Conservation (phyloP, 64 coral and sea anemone genomes). For the Cladopsammia gracilis region DNA sequence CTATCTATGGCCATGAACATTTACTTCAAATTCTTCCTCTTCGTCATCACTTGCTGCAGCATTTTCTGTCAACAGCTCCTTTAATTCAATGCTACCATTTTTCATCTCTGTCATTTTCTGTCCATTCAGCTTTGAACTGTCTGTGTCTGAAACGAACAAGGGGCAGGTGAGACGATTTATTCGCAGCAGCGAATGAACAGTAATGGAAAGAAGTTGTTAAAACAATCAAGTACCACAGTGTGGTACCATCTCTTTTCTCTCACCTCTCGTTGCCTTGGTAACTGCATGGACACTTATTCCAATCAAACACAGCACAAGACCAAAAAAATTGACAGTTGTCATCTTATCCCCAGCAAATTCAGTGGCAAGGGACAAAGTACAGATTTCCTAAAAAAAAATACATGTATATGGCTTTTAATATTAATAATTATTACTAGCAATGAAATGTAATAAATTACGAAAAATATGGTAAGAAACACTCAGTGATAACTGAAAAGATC, state of each 20-base stretch:
- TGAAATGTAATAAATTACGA: too few species aligned
- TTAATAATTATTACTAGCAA: too few species aligned
- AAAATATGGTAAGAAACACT: too few species aligned
- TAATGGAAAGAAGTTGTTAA: too few species aligned
- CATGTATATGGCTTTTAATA: neutral
- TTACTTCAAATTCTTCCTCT: conserved; percentile 34
- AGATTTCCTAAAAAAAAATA: conserved; percentile 80
- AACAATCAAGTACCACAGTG: too few species aligned
- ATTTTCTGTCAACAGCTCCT: neutral
- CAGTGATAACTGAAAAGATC: too few species aligned
- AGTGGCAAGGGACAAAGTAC: conserved; percentile 87
- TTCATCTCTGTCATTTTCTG: neutral
- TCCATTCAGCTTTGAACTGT: neutral
- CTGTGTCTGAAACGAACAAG: conserved; percentile 6
- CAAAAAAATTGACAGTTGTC: conserved; percentile 89
- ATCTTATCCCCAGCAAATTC: conserved; percentile 95
- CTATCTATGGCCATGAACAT: neutral
- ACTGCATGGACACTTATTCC: conserved; percentile 92
- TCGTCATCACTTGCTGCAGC: conserved; percentile 18
- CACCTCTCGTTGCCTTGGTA: conserved; percentile 86
- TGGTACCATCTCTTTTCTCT: neutral
- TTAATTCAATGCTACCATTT: conserved; percentile 24
- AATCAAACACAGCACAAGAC: conserved; percentile 87
- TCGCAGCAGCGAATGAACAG: neutral
- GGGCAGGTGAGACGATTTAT: neutral